A percentile compares a stretch with the other conserved stretches of the same genome.
phyloP scores from a whole-genome alignment of 2,113 vertebrate genomes.

The Lutjanus erythropterus region DNA sequence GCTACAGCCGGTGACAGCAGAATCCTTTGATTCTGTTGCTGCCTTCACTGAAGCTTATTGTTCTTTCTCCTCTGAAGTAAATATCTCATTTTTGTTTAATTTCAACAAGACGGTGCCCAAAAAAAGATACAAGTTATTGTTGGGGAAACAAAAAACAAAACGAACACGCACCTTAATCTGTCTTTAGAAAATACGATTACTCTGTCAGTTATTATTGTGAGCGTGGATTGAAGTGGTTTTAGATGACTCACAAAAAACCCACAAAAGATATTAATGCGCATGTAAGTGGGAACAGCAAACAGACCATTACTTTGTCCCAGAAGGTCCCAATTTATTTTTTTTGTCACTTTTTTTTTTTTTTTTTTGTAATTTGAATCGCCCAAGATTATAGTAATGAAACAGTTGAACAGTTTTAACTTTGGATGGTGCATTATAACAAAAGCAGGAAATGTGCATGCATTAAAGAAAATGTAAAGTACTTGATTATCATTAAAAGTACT shows the following conservation, averaged over 20 bases:
- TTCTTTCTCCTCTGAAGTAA: conserved; percentile 37
- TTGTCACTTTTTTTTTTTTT: background rate
- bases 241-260: background rate
- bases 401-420: background rate
- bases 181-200: conserved; percentile 44
- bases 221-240: conserved; percentile 8
- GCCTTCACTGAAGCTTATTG: conserved; percentile 12
- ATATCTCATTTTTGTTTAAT: conserved; percentile 31
- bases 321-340: background rate
- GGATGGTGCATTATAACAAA: background rate
- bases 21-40: conserved; percentile 27
- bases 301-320: background rate
- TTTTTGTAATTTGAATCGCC: conserved; percentile 1
- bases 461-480: background rate
- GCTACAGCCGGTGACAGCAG: background rate
- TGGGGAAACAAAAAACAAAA: conserved; percentile 13
- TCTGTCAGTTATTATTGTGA: conserved; percentile 16
- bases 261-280: conserved; percentile 8
- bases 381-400: background rate
- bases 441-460: background rate
- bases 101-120: conserved; percentile 10
- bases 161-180: conserved; percentile 22
- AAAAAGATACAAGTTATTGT: conserved; percentile 21
- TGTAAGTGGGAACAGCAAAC: background rate
- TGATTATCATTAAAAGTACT: background rate